phyloP scores from a whole-genome alignment of 2,888 invertebrate genomes.

The Pseudoips prasinana region DNA sequence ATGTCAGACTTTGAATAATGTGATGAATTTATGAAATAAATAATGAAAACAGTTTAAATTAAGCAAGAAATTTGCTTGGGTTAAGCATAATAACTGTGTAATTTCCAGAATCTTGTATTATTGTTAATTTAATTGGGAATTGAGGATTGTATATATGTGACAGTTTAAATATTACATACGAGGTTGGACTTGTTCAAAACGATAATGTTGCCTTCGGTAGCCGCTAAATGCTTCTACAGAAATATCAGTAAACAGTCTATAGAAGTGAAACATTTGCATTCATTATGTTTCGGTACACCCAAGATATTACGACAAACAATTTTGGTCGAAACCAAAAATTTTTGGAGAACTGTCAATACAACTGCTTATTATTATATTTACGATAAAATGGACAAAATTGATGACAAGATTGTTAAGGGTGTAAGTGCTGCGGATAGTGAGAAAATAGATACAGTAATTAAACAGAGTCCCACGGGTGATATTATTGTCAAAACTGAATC shows the following conservation, averaged over 20 bases:
- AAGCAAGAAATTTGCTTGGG: too few species aligned
- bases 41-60: too few species aligned
- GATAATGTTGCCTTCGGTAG: constrained; percentile 59
- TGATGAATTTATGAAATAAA: too few species aligned
- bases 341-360: constrained; percentile 49
- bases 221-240: constrained; percentile 59
- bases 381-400: constrained; percentile 44
- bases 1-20: too few species aligned
- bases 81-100: too few species aligned
- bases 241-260: constrained; percentile 55
- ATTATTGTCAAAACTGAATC: constrained; percentile 71
- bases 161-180: constrained; percentile 12
- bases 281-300: constrained; percentile 42
- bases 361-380: constrained; percentile 43
- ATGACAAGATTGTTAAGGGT: background rate
- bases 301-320: constrained; percentile 39
- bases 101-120: too few species aligned
- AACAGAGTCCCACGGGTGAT: constrained; percentile 55
- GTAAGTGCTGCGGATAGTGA: background rate
- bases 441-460: constrained; percentile 37
- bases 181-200: constrained; percentile 17
- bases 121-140: too few species aligned
- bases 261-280: constrained; percentile 56
- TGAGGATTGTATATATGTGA: constrained; percentile 22
- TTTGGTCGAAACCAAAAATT: constrained; percentile 31